phyloP scores from a whole-genome alignment of 2,888 invertebrate genomes.

The Xylocampa areola region DNA sequence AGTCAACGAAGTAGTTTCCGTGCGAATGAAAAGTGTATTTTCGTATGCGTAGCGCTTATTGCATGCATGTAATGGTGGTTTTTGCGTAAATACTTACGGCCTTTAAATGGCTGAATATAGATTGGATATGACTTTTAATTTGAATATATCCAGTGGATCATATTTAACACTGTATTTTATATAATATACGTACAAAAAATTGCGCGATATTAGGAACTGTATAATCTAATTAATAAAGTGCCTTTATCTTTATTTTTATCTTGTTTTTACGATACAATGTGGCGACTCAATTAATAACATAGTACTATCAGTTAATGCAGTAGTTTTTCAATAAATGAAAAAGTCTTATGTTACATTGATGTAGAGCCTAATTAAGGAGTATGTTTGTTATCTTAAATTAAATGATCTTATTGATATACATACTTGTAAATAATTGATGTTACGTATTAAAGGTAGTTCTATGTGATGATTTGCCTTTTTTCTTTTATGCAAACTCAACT shows the following conservation, averaged over 20 bases:
- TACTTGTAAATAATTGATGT: constrained; percentile 35
- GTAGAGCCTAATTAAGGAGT: constrained; percentile 8
- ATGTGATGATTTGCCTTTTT: constrained; percentile 33
- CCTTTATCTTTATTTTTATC: constrained; percentile 24
- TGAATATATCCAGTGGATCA: no score
- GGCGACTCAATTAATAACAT: constrained; percentile 21
- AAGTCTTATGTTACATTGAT: constrained; percentile 9
- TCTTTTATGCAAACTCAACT: constrained; percentile 20
- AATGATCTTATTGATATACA: constrained; percentile 15
- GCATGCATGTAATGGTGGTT: constrained; percentile 1
- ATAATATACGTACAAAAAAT: constrained; percentile 3
- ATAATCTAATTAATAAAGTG: constrained; percentile 26
- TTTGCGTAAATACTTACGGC: not conserved
- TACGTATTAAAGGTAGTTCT: constrained; percentile 15
- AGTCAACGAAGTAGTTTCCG: no score
- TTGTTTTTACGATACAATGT: constrained; percentile 1
- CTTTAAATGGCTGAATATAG: no score
- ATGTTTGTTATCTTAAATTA: constrained; percentile 16
- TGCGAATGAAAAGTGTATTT: not conserved
- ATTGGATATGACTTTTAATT: constrained; percentile 8
- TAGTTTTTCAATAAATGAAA: constrained; percentile 6
- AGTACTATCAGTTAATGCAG: not conserved
- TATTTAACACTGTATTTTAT: constrained; percentile 4
- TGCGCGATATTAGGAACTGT: not conserved
- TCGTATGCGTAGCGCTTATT: no score